Evolutionary conservation across 1,140 invertebrate genomes (phyloP), one percentile per base, ranked within the genome.

Genomic region (Hormaphis cornu): DNA sequence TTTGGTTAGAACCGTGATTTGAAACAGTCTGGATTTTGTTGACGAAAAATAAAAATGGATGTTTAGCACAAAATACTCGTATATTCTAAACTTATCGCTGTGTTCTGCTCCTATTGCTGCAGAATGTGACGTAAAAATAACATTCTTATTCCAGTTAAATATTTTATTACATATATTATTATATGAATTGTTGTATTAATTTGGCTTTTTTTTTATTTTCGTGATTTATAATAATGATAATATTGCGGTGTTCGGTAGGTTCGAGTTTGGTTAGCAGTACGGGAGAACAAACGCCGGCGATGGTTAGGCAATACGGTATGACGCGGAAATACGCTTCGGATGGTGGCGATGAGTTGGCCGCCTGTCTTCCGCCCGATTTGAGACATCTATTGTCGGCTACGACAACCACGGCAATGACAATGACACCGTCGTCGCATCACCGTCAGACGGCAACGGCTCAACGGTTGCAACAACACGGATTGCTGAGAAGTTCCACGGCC

Each of bases 291-390:
- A 75, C 74, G 22, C 40, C 71, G 28, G 73, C 76, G 48, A 75
- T 74, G 44, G 26, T 42, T 12, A 26, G 71, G 10, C 59, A 61
- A 16, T 69, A 71, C 56, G 59, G 30, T 8, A 8, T 56, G 18
- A 63, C 59, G 1, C 14, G 28, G 18, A 63, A 63, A 48, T 63
- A 63, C 26, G 24, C 18, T 12, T 46, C 59, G 14, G 59, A 63
- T 1, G 10, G 40, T 18, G 40, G 40, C 37, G 73, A 74, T 24
- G 77, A 78, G 50, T 61, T 82, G 37, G 80, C 79, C 10, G 80
- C 79, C 22, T 79, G 78, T 72, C 74, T 82, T 44, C 80, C 80
- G 7, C 80, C 80, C 1, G 80, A 81, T 72, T 74, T 81, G 8
- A 73, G 80, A 26, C 80, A 81, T 70, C 75, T 81, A 8, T 75